A percentile compares a stretch with the other conserved stretches of the same genome.
These are phyloP conservation scores for Heliocidaris tuberculata DNA, from an alignment of 35 echinoderm and acorn worm genomes.

Conservation along the genomic window DNA sequence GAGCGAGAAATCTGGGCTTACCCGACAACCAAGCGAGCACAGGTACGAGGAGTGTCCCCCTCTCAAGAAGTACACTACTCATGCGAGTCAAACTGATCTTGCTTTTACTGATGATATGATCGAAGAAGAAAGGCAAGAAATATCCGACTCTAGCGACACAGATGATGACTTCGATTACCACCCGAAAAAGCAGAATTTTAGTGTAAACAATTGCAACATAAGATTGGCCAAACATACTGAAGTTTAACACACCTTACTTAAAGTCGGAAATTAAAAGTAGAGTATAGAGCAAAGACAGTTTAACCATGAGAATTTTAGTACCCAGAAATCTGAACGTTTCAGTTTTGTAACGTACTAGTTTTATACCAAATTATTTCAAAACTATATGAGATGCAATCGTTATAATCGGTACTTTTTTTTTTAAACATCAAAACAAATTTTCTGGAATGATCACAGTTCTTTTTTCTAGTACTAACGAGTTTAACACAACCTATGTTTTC, in stretches of 20 bases:
- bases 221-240: slow-evolving; percentile 10
- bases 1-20: neutral
- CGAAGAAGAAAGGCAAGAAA: slow-evolving; percentile 16
- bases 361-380: neutral
- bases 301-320: neutral
- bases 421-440: no score
- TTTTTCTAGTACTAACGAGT: no score
- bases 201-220: slow-evolving; percentile 42
- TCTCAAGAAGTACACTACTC: slow-evolving; percentile 38
- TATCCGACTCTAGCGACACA: neutral
- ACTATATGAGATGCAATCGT: no score
- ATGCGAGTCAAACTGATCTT: slow-evolving; percentile 33
- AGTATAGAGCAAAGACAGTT: neutral
- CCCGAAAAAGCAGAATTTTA: neutral
- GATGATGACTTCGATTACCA: slow-evolving; percentile 11
- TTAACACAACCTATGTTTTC: no score
- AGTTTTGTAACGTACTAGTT: neutral
- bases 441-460: no score
- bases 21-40: slow-evolving; percentile 40
- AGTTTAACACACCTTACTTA: neutral
- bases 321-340: neutral
- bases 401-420: no score
- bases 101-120: neutral
- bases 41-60: slow-evolving; percentile 23
- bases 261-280: neutral